phyloP scores from a whole-genome alignment of 2,888 invertebrate species.

The Sesia bembeciformis region DNA sequence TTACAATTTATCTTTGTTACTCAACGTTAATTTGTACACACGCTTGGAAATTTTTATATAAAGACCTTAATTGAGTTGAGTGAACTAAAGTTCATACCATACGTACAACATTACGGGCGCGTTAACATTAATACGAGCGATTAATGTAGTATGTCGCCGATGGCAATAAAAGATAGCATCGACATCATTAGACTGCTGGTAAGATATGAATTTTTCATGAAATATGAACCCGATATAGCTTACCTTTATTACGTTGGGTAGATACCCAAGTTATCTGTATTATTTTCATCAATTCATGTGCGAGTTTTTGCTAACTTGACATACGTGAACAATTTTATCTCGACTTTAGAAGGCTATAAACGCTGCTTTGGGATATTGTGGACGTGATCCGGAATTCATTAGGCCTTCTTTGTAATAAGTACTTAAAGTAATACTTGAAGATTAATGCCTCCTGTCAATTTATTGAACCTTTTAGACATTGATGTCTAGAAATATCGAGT shows the following conservation, averaged over 20 bases:
- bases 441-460: background rate
- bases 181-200: constrained; percentile 60
- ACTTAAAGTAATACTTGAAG: background rate
- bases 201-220: constrained; percentile 71
- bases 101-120: constrained; percentile 18
- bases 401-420: constrained; percentile 7
- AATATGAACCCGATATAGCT: constrained; percentile 49
- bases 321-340: constrained; percentile 40
- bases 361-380: constrained; percentile 26
- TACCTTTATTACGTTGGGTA: constrained; percentile 37
- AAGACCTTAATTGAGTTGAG: background rate
- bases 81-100: background rate
- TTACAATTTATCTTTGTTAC: too few relatives aligned
- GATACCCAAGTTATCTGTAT: constrained; percentile 30
- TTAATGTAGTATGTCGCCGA: constrained; percentile 60
- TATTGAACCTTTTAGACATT: background rate
- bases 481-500: too few relatives aligned
- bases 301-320: constrained; percentile 41
- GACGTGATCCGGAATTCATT: constrained; percentile 41
- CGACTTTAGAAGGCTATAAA: constrained; percentile 35
- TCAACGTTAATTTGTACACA: too few relatives aligned
- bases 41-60: too few relatives aligned
- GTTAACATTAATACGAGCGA: constrained; percentile 44
- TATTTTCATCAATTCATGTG: constrained; percentile 44
- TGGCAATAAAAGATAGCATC: constrained; percentile 63